Base-by-base conservation (phyloP, 2,888 invertebrate species). In the Hirtodrosophila alboralis region DNA sequence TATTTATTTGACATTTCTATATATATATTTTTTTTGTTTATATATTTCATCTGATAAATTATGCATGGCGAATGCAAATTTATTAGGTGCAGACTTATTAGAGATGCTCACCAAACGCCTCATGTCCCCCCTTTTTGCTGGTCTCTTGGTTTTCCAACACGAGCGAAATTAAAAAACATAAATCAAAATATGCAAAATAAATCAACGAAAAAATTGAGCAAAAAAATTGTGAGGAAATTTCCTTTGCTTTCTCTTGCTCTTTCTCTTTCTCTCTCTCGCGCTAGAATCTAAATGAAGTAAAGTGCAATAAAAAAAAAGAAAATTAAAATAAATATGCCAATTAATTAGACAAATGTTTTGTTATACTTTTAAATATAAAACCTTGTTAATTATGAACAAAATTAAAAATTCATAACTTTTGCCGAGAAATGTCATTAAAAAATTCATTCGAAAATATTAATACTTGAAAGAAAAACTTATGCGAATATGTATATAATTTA, bases 11-110 rank as follows among this genome's bases (percentile, higher is more conserved):
- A 53, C 48, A 58, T 65, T 74, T n/a, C n/a, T 47, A 23, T 9
- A 34, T 34, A 47, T 63, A 18, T 68, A 48, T 66, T 58, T 61
- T 18, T 52, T 72, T 72, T 78, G 52, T 18, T 52, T 72, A 72
- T 78, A 49, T 53, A 51, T 62, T 38, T 34, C 14, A 33, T 52
- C 53, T 47, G 56, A 61, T 58, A 67, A 86, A 75, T 84, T 79
- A 79, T 86, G 80, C 86, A 75, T 79, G 37, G 63, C 63, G 61
- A 75, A 86, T 86, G 84, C 64, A 79, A 73, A 80, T 80, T 80
- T 86, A 84, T 80, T 69, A 75, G 79, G 57, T 78, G 84, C 72
- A 66, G 65, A 83, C 61, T 71, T 70, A 44, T 65, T 63, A 59
- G 53, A 59, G 53, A 57, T 28, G 38, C 2, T 27, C 3, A n/a